These are phyloP conservation scores for Solen grandis DNA, from an alignment of 1,140 invertebrate species.

Conservation along the genomic window DNA sequence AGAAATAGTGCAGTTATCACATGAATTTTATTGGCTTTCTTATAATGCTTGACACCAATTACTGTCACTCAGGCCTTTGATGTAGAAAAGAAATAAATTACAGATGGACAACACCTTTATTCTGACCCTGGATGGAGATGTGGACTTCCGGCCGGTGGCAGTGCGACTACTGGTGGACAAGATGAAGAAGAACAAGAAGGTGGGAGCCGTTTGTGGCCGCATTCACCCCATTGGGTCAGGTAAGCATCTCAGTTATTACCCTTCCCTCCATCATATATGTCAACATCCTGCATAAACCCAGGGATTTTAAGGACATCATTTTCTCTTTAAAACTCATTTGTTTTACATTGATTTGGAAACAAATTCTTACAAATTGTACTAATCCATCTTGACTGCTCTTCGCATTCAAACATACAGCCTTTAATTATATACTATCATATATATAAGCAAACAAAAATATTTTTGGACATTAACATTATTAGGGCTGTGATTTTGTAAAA, in stretches of 20 bases:
- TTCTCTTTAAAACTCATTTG: neutral
- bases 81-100: neutral
- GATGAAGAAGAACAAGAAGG: conserved; percentile 99
- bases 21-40: no score
- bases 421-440: no score
- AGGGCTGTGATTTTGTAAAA: no score
- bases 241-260: neutral
- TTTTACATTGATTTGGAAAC: no score
- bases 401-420: no score
- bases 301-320: neutral
- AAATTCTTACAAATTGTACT: neutral
- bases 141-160: conserved; percentile 98
- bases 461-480: no score
- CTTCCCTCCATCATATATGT: neutral
- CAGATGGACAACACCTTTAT: conserved; percentile 96
- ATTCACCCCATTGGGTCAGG: conserved; percentile 17
- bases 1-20: no score
- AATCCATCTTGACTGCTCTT: no score
- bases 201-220: conserved; percentile 96
- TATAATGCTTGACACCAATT: no score
- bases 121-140: conserved; percentile 98
- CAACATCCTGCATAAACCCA: neutral
- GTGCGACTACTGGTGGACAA: conserved; percentile 97
- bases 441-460: no score
- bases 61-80: no score